Base-by-base conservation (phyloP, 2,797 vertebrate species). In the Neomorphus geoffroyi region DNA sequence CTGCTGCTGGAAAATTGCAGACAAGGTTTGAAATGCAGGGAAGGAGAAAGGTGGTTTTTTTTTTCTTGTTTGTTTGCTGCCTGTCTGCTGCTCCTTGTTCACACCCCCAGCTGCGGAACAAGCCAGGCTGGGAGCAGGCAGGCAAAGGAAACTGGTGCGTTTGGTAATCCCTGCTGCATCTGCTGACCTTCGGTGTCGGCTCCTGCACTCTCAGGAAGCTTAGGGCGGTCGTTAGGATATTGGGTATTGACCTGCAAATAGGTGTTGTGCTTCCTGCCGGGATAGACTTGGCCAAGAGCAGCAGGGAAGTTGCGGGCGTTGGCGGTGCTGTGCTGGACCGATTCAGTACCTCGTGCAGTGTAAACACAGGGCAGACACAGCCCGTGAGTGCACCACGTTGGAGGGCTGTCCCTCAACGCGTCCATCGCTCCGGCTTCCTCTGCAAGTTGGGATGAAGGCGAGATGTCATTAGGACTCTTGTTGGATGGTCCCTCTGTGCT, bases 221-320 rank as follows among this genome's bases (percentile, higher is more conserved):
- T 18, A 43, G 18, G 18, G 23, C 62, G 19, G n/a, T 10, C 51
- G 19, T 2, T 13, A 26, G 56, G 43, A 9, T 81, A 35, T 6
- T 3, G 65, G 51, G 39, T 24, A 0, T 4, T 32, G 65, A 39
- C 50, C 50, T 80, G 45, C 77, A 56, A 26, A 33, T 8, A 27
- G 46, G 6, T 3, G 19, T 6, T 75, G 39, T 18, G 46, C 51
- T n/a, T 62, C 37, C 70, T 2, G 0, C 21, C 0, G 0, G 3
- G 41, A 15, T 37, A n/a, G 13, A 5, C 0, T 0, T 2, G 64
- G 48, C 82, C 0, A 0, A 6, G 27, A 43, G 7, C 9, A 10
- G 3, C 3, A 0, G 3, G 16, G 30, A 43, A 12, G 39, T 3
- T 23, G 41, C 39, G 78, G 48, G 32, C 41, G 54, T 15, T 72